Base-by-base conservation (phyloP, 2,888 invertebrate genomes). In the Dryococelus australis region DNA sequence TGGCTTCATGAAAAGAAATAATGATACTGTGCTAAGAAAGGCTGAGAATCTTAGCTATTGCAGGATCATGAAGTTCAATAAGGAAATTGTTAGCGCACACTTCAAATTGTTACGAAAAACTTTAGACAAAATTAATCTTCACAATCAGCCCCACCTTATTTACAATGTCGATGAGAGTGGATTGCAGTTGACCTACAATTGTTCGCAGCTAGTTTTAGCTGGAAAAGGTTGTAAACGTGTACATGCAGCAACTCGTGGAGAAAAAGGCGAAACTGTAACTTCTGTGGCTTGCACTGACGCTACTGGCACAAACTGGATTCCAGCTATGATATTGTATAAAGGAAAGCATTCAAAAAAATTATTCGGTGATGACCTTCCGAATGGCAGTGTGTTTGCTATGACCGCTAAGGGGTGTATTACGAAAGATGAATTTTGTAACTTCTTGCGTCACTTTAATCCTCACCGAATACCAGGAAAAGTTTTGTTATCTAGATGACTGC, bases 221-320 rank as follows among this genome's bases (percentile, higher is more conserved):
- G n/a, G n/a, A n/a, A n/a, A n/a, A n/a, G n/a, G n/a, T 65, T 65
- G 65, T 65, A 65, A 65, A 65, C 65, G 10, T 20, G 65, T 65
- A 65, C 65, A 65, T 65, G 65, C 65, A 65, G 65, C 65, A 65
- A 65, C 65, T 65, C 65, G 20, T 16, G 65, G 65, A 65, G 65
- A 65, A 65, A 65, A 65, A 16, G 65, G 65, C 10, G 65, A 65
- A 65, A 65, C 65, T 65, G 65, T 65, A 65, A 65, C 65, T 20
- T 8, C 24, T 24, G 65, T 65, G 20, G 65, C 65, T 9, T 65
- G 65, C 65, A n/a, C n/a, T n/a, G n/a, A n/a, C n/a, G n/a, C n/a
- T n/a, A n/a, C n/a, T n/a, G n/a, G n/a, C n/a, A n/a, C 65, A 65
- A 16, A 65, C 65, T 65, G 65, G 16, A 65, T 65, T 65, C 65